Conservation (phyloP, 2,888 invertebrate species). For the Eremobia ochroleuca region DNA sequence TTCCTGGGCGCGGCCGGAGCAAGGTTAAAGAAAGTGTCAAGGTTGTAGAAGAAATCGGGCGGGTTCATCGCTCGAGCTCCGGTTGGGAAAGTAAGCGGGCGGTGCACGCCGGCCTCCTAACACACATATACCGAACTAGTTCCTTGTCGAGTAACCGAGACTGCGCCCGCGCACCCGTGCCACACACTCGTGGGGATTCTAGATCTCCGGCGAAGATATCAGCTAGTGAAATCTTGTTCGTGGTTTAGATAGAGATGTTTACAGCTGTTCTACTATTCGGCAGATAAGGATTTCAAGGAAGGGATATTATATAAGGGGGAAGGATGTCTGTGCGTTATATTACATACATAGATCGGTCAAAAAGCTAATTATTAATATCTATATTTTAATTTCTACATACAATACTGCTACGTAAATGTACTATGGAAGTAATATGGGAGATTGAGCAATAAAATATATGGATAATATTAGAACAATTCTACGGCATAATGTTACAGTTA, state of each 20-base stretch:
- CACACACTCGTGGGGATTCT: slow-evolving; percentile 66
- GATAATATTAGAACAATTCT: slow-evolving; percentile 69
- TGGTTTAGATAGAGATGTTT: slow-evolving; percentile 21
- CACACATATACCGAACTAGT: slow-evolving; percentile 87
- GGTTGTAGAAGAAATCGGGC: slow-evolving; percentile 89
- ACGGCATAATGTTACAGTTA: slow-evolving; percentile 77
- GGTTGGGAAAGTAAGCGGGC: slow-evolving; percentile 88
- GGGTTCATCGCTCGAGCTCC: slow-evolving; percentile 86
- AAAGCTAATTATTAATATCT: slow-evolving; percentile 86
- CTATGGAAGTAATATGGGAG: slow-evolving; percentile 74
- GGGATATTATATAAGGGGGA: slow-evolving; percentile 70
- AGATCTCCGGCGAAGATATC: slow-evolving; percentile 73
- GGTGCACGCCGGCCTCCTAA: slow-evolving; percentile 86
- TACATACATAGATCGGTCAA: slow-evolving; percentile 90
- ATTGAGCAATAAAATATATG: slow-evolving; percentile 72
- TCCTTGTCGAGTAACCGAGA: slow-evolving; percentile 76
- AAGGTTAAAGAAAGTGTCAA: slow-evolving; percentile 91
- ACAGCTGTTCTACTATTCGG: slow-evolving; percentile 33
- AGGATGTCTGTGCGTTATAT: slow-evolving; percentile 86
- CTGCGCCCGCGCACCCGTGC: slow-evolving; percentile 65
- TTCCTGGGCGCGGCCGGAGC: slow-evolving; percentile 75
- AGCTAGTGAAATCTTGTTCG: slow-evolving; percentile 67
- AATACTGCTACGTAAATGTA: slow-evolving; percentile 78
- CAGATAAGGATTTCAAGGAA: slow-evolving; percentile 65
- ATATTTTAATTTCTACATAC: slow-evolving; percentile 80